phyloP scores from a whole-genome alignment of 2,113 vertebrate genomes.

The Myotis yumanensis region DNA sequence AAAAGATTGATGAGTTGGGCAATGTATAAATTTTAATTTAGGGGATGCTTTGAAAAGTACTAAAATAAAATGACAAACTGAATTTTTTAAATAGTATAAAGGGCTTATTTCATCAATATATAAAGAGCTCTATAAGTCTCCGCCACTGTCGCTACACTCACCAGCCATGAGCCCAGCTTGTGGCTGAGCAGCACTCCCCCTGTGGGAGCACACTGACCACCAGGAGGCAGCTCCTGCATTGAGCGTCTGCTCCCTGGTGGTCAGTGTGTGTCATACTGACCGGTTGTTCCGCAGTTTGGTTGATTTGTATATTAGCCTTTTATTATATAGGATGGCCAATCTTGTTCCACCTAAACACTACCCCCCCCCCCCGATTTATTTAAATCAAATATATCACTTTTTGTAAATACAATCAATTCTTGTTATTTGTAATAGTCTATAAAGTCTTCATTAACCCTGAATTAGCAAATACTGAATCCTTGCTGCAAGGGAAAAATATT shows the following conservation, averaged over 20 bases:
- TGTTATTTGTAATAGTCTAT: not conserved
- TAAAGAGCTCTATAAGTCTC: not conserved
- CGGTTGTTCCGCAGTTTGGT: too few relatives aligned
- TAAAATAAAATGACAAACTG: not conserved
- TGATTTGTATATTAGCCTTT: too few relatives aligned
- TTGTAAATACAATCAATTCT: not conserved
- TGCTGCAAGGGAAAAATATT: not conserved
- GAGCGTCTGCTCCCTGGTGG: too few relatives aligned
- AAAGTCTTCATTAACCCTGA: conserved; percentile 13
- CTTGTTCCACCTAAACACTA: not conserved
- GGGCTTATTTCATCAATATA: not conserved
- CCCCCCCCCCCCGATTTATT: not conserved
- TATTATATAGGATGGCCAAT: not conserved
- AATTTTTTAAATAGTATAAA: conserved; percentile 11
- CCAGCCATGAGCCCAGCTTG: too few relatives aligned
- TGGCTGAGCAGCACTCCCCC: too few relatives aligned
- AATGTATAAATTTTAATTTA: not conserved
- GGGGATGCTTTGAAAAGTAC: conserved; percentile 1
- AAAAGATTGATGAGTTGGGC: not conserved
- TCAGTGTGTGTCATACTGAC: too few relatives aligned
- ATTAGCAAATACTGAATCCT: not conserved
- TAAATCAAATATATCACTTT: not conserved
- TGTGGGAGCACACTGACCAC: too few relatives aligned
- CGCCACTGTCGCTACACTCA: too few relatives aligned
- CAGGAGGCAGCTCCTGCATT: too few relatives aligned